These are phyloP conservation scores for Liasis olivaceus DNA, from an alignment of 2,797 vertebrate species.

Conservation along the genomic window DNA sequence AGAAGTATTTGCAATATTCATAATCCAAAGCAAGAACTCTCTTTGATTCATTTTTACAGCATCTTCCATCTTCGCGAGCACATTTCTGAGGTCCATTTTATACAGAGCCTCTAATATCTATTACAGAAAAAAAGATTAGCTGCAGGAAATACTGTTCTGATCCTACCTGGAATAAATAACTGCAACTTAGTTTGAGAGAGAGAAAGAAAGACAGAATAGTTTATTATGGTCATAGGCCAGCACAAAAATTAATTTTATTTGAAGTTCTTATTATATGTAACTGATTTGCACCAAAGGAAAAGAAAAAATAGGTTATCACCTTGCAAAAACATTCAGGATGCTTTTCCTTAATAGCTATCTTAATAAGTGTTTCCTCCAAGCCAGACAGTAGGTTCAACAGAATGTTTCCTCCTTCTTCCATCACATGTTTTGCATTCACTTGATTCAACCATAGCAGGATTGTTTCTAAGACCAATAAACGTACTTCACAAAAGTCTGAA, in stretches of 20 bases:
- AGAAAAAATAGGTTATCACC: conserved; percentile 69
- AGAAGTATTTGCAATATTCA: conserved; percentile 75
- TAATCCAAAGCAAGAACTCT: conserved; percentile 80
- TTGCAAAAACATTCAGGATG: conserved; percentile 87
- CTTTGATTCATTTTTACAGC: conserved; percentile 69
- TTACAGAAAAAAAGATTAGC: background rate
- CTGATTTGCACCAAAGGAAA: background rate
- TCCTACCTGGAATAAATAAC: background rate
- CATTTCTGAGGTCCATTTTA: conserved; percentile 69
- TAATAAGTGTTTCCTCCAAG: conserved; percentile 74
- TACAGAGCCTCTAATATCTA: conserved; percentile 85
- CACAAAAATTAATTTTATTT: background rate
- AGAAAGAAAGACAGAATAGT: background rate
- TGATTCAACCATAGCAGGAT: conserved; percentile 75
- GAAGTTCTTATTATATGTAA: background rate
- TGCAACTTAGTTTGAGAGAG: background rate
- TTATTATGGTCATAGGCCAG: background rate
- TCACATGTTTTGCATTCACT: conserved; percentile 36
- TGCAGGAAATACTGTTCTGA: background rate
- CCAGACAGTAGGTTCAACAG: conserved; percentile 45
- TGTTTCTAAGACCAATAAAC: conserved; percentile 78
- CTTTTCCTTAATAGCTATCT: conserved; percentile 81
- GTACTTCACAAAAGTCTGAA: conserved; percentile 82
- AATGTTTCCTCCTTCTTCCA: conserved; percentile 39
- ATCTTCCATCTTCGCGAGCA: conserved; percentile 77